A percentile compares a stretch with the other conserved stretches of the same genome.
These are phyloP conservation scores for Phoebastria nigripes DNA, from an alignment of 2,797 vertebrate species.

Conservation along the genomic window DNA sequence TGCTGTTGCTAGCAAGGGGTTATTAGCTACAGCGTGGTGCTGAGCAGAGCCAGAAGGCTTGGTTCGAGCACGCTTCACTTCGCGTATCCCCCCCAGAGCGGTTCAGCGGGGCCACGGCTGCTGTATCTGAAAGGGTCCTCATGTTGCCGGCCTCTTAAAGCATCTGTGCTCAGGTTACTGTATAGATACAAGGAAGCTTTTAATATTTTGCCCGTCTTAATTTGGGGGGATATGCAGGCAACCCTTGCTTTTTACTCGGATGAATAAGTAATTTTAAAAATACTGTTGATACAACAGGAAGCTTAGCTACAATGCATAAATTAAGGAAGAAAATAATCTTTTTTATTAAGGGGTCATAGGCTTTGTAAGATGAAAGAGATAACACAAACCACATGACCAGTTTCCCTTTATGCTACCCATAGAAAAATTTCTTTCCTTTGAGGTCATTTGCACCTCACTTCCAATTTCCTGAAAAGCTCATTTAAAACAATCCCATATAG, in stretches of 20 bases:
- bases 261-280: background rate
- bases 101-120: background rate
- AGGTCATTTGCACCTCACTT: slow-evolving; percentile 36
- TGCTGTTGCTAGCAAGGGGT: background rate
- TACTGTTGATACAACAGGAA: background rate
- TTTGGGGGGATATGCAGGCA: background rate
- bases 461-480: slow-evolving; percentile 44
- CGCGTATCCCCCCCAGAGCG: fast-evolving
- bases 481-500: slow-evolving; percentile 13
- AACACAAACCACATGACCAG: background rate
- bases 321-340: slow-evolving; percentile 17
- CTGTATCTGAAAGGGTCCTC: background rate
- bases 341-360: background rate
- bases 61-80: background rate
- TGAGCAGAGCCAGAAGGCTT: background rate
- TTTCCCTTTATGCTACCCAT: background rate
- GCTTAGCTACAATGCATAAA: background rate
- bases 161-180: background rate
- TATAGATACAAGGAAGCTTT: background rate
- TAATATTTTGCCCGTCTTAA: background rate
- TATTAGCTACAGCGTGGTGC: background rate
- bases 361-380: slow-evolving; percentile 12
- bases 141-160: background rate
- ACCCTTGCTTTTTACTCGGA: background rate
- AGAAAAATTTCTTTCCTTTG: slow-evolving; percentile 20